phyloP scores from a whole-genome alignment of 64 coral and sea anemone species.

The Trachythela sp. region DNA sequence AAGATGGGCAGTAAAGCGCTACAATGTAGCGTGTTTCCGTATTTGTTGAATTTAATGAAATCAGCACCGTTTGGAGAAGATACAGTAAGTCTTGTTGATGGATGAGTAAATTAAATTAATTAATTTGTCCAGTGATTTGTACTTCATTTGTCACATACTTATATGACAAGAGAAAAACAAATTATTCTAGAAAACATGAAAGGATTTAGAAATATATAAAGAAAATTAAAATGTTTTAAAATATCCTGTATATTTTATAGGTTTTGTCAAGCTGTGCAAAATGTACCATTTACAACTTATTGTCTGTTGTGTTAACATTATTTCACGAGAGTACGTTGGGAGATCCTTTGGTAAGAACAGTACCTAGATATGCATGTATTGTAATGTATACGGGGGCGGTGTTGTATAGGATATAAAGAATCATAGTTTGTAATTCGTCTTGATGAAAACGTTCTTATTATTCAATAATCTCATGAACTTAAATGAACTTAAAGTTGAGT shows the following conservation, averaged over 20 bases:
- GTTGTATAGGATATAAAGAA: too few species aligned
- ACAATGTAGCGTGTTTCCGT: slow-evolving; percentile 86
- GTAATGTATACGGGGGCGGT: too few species aligned
- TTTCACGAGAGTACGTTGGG: slow-evolving; percentile 91
- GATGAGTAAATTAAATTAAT: background rate
- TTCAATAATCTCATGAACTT: too few species aligned
- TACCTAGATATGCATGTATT: background rate
- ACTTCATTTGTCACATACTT: too few species aligned
- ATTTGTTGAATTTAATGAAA: slow-evolving; percentile 63
- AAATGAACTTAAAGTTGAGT: too few species aligned
- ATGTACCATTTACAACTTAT: slow-evolving; percentile 70
- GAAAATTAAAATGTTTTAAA: too few species aligned
- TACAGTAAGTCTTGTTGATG: slow-evolving; percentile 54
- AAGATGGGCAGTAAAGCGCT: slow-evolving; percentile 81
- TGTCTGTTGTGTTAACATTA: slow-evolving; percentile 70
- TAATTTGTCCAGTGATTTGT: background rate
- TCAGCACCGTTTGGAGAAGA: slow-evolving; percentile 62
- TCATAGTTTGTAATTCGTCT: too few species aligned
- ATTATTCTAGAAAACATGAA: too few species aligned
- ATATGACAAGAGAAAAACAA: too few species aligned
- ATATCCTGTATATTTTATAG: slow-evolving; percentile 39
- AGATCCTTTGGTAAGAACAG: slow-evolving; percentile 53
- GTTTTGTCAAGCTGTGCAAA: slow-evolving; percentile 61
- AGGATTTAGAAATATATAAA: background rate
- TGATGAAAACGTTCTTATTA: too few species aligned